Evolutionary conservation across 2,797 vertebrate species (phyloP), one percentile per base, ranked within the genome.

Genomic region (Microctenopoma stevenorrisi): DNA sequence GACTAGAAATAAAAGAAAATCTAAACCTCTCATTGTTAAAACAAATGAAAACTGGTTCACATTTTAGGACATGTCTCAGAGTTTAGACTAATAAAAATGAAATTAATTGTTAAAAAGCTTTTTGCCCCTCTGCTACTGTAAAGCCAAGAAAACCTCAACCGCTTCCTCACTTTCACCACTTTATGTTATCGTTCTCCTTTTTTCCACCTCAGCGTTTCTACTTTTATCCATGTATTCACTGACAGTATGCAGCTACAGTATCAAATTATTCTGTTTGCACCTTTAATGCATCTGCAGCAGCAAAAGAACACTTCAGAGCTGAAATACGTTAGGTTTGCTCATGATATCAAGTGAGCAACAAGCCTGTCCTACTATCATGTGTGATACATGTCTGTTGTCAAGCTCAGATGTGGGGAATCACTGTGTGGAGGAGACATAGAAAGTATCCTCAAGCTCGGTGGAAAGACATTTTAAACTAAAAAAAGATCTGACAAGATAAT

Each of bases 31-130:
- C 60, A 5, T 33, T 33, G 62, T 65, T 75, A 30, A 67, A 79
- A 70, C 38, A 22, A 72, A 70, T 67, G 61, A 57, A 78, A 82
- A 80, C 51, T 70, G 75, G 49, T 47, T 46, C 3, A 33, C n/a
- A 61, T 47, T 59, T 51, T 28, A 6, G 14, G 14, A 22, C 22
- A 72, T 18, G 57, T 59, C 2, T 9, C 18, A 1, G 16, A 28
- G 43, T 16, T 60, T 72, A 3, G 5, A 30, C 33, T 42, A 33
- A 22, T 11, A 54, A 40, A 33, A 48, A 56, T 51, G 14, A 44
- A 64, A 73, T 25, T 0, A 38, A 40, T 35, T 51, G 26, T 65
- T 52, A 26, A 33, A 57, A 35, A 35, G 33, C 33, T 9, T 56
- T 2, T 49, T 8, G 10, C 6, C 2, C 6, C 15, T 59, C 35